phyloP scores from a whole-genome alignment of 2,113 vertebrate genomes.

The Ptyas mucosa region DNA sequence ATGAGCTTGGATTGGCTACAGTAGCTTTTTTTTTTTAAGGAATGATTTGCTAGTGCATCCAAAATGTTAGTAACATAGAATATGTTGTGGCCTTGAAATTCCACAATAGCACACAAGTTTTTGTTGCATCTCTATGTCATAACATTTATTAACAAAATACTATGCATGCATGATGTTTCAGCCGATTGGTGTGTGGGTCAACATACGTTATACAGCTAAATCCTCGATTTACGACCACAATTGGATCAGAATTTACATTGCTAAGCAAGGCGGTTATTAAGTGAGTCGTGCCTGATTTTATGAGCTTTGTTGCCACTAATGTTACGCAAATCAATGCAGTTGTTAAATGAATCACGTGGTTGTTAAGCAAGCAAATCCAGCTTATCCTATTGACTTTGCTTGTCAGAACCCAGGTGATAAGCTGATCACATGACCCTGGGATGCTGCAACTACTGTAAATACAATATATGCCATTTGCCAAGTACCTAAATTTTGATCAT shows the following conservation, averaged over 20 bases:
- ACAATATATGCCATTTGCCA: background rate
- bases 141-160: background rate
- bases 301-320: background rate
- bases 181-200: background rate
- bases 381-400: background rate
- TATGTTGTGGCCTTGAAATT: background rate
- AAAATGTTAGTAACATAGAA: background rate
- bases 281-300: background rate
- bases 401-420: background rate
- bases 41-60: background rate
- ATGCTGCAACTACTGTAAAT: background rate
- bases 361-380: background rate
- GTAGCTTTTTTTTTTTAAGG: background rate
- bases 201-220: background rate
- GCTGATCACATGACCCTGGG: background rate
- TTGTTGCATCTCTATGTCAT: background rate
- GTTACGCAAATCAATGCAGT: background rate
- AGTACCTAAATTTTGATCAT: background rate
- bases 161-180: background rate
- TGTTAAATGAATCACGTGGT: background rate
- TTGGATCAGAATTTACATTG: background rate
- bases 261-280: background rate
- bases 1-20: background rate
- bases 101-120: background rate
- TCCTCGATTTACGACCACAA: background rate